phyloP scores from a whole-genome alignment of 2,888 invertebrate genomes.

The Cantharis rufa region DNA sequence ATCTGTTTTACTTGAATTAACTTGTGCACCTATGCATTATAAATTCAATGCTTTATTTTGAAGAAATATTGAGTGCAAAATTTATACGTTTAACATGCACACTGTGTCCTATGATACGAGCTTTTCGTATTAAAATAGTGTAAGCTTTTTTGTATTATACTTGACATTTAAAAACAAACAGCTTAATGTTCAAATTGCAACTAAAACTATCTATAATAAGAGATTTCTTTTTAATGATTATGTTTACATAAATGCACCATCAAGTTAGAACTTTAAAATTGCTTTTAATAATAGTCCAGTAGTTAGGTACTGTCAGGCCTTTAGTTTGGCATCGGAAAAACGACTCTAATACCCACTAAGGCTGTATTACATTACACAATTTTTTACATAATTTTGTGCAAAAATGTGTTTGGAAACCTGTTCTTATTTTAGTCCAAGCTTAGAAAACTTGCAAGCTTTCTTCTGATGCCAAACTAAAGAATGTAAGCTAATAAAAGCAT shows the following conservation, averaged over 20 bases:
- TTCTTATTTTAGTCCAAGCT: too few relatives aligned
- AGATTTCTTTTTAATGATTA: neutral
- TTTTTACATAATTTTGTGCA: too few relatives aligned
- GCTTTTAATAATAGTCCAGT: neutral
- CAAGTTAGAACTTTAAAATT: neutral
- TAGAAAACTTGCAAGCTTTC: too few relatives aligned
- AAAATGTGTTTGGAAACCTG: too few relatives aligned
- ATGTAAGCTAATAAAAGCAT: too few relatives aligned
- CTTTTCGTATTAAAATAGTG: neutral
- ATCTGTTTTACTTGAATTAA: constrained; percentile 41
- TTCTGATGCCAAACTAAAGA: too few relatives aligned
- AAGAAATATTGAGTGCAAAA: constrained; percentile 38
- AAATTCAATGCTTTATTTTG: neutral
- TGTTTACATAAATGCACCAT: neutral
- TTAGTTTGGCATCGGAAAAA: too few relatives aligned
- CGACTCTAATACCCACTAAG: too few relatives aligned
- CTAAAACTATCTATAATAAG: neutral
- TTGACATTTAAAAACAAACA: neutral
- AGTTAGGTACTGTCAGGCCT: too few relatives aligned
- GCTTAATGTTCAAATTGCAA: neutral
- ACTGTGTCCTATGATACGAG: neutral
- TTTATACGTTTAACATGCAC: neutral
- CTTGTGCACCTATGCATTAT: constrained; percentile 4
- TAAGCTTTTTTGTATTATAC: neutral
- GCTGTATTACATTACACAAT: too few relatives aligned